Conservation (phyloP, 2,888 invertebrate species). For the Cremastobaeus sp. region DNA sequence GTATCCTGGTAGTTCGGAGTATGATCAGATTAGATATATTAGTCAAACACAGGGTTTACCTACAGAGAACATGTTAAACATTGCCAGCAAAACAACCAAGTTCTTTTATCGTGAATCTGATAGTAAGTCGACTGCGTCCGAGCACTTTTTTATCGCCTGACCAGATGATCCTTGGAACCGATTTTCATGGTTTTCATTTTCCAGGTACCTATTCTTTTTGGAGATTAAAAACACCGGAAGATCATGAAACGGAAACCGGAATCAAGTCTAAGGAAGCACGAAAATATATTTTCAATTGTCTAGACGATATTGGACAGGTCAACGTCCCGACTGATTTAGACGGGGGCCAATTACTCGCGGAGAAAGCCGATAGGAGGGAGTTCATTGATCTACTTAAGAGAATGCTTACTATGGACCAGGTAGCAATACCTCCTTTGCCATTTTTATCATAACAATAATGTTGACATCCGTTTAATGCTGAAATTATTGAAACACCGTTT, state of each 20-base stretch:
- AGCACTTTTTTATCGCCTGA: too few species aligned
- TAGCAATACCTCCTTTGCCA: conserved; percentile 80
- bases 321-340: conserved; percentile 98
- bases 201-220: conserved; percentile 87
- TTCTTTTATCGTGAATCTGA: conserved; percentile 98
- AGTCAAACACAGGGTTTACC: conserved; percentile 98
- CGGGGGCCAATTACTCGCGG: conserved; percentile 96
- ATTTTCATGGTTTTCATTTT: neutral
- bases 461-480: too few species aligned
- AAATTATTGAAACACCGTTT: too few species aligned
- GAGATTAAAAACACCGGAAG: conserved; percentile 96
- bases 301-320: conserved; percentile 98
- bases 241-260: conserved; percentile 97
- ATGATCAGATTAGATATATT: conserved; percentile 98
- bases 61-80: conserved; percentile 97
- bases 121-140: conserved; percentile 81
- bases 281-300: conserved; percentile 99
- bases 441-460: conserved; percentile 2
- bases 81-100: conserved; percentile 98
- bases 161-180: too few species aligned
- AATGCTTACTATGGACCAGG: conserved; percentile 99
- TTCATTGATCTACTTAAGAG: conserved; percentile 98
- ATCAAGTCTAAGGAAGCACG: conserved; percentile 99
- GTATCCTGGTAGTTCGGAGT: conserved; percentile 99
- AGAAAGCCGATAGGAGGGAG: conserved; percentile 97